These are phyloP conservation scores for Cettia cetti DNA, from an alignment of 2,113 vertebrate genomes.

Conservation along the genomic window DNA sequence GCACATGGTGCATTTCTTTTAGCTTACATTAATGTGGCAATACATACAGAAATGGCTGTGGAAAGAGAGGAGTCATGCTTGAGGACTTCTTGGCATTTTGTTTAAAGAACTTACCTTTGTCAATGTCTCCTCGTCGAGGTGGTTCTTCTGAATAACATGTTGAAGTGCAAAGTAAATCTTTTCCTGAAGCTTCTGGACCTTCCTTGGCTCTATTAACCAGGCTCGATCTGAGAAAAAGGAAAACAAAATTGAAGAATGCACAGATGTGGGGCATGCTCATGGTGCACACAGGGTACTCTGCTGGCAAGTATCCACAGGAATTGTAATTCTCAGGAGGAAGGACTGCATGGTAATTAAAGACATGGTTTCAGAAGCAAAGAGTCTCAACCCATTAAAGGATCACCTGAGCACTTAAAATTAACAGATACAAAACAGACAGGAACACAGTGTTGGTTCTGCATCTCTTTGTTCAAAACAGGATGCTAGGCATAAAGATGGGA, in stretches of 20 bases:
- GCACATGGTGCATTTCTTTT: neutral
- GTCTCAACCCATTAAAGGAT: neutral
- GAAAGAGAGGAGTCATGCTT: neutral
- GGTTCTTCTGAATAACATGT: slow-evolving; percentile 99
- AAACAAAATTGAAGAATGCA: neutral
- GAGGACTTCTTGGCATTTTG: neutral
- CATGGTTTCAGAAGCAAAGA: neutral
- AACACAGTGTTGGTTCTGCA: neutral
- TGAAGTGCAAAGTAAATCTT: slow-evolving; percentile 99
- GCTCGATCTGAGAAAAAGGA: slow-evolving; percentile 82
- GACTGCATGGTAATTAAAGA: neutral
- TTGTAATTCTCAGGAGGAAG: neutral
- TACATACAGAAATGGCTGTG: neutral
- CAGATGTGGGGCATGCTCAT: neutral
- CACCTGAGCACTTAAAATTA: neutral
- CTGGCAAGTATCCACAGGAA: neutral
- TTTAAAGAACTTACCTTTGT: slow-evolving; percentile 82
- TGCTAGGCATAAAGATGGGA: neutral
- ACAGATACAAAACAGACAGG: neutral
- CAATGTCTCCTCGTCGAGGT: slow-evolving; percentile 93
- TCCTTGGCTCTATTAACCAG: slow-evolving; percentile 98
- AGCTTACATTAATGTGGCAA: neutral
- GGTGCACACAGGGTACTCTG: neutral
- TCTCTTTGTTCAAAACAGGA: neutral
- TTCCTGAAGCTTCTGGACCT: slow-evolving; percentile 98